Evolutionary conservation across 1,140 invertebrate genomes (phyloP).

Genomic region (Dreissena polymorpha): DNA sequence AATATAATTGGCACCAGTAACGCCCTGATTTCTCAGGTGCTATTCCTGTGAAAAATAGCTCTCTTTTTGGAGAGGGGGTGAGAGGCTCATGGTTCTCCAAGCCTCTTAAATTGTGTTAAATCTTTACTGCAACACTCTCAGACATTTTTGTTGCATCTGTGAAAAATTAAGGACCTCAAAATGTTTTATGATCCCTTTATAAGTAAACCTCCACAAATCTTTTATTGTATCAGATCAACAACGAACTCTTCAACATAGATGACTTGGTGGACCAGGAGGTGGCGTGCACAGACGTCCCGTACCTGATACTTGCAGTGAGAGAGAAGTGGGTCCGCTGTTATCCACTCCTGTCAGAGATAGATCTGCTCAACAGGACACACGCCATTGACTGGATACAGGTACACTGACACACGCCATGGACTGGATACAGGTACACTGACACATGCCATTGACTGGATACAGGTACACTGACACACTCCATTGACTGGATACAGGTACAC

Average conservation of each 20-base stretch:
- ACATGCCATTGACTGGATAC: slow-evolving; percentile 51
- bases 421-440: slow-evolving; percentile 39
- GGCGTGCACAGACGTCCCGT: slow-evolving; percentile 35
- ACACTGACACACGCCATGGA: slow-evolving; percentile 34
- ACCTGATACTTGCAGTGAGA: slow-evolving; percentile 16
- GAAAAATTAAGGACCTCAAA: too few species aligned
- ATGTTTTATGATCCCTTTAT: too few species aligned
- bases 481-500: slow-evolving; percentile 43
- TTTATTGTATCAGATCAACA: slow-evolving; percentile 30
- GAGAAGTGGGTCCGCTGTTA: slow-evolving; percentile 28
- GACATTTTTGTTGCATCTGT: too few species aligned
- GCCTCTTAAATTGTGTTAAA: too few species aligned
- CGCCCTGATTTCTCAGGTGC: too few species aligned
- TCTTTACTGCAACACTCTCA: too few species aligned
- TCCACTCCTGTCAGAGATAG: slow-evolving; percentile 38
- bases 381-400: slow-evolving; percentile 48
- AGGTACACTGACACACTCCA: slow-evolving; percentile 26
- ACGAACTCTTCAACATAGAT: slow-evolving; percentile 38
- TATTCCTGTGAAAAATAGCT: too few species aligned
- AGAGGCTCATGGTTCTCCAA: too few species aligned
- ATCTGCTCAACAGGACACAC: slow-evolving; percentile 44
- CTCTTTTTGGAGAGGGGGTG: too few species aligned
- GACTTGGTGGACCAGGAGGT: slow-evolving; percentile 38
- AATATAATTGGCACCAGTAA: too few species aligned
- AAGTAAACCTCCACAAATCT: too few species aligned